Evolutionary conservation across 2,797 vertebrate species (phyloP).

Genomic region (Platyrinchus mystaceus): DNA sequence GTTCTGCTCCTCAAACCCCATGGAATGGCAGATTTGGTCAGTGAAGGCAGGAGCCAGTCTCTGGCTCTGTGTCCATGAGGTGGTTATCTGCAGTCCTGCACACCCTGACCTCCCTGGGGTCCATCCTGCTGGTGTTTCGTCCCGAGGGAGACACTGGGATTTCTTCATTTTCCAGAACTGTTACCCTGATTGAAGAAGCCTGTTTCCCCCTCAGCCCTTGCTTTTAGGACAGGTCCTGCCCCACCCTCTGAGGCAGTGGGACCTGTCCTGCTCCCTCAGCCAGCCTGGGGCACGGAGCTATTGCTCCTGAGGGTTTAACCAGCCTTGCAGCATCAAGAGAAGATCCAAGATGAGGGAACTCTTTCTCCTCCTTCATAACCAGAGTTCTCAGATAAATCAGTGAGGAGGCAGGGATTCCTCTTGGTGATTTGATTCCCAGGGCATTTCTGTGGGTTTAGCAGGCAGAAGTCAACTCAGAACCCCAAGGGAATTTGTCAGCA

Average conservation of each 20-base stretch:
- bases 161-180: not conserved
- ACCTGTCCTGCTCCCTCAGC: not conserved
- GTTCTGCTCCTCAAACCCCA: not conserved
- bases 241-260: not conserved
- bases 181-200: not conserved
- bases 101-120: too few relatives aligned
- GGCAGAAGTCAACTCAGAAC: not conserved
- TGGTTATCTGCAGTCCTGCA: too few relatives aligned
- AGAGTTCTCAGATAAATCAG: accelerated
- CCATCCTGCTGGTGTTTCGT: accelerated
- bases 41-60: accelerated
- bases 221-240: not conserved
- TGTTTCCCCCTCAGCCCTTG: not conserved
- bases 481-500: not conserved
- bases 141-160: not conserved
- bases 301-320: not conserved
- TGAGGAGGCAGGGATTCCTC: not conserved
- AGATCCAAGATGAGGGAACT: not conserved
- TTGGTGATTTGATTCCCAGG: not conserved
- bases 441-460: not conserved
- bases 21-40: accelerated
- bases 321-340: accelerated
- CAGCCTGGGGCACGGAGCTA: accelerated
- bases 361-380: not conserved
- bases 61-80: not conserved